A percentile compares a stretch with the other conserved stretches of the same genome.
Evolutionary conservation across 2,888 invertebrate genomes (phyloP).

Genomic region (Gibbula magus): DNA sequence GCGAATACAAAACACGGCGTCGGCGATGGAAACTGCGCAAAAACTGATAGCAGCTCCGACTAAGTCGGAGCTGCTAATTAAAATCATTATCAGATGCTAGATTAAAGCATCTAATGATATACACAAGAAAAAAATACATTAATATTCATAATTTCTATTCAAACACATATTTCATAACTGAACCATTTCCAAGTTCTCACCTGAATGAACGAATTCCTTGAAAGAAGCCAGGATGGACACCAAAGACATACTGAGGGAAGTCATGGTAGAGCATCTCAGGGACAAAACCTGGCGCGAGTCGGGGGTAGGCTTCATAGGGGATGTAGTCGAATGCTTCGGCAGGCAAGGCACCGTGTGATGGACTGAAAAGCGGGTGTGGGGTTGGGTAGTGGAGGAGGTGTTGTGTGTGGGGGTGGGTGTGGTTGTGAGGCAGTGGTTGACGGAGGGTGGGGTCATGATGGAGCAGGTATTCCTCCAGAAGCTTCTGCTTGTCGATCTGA

Average conservation of each 20-base stretch:
- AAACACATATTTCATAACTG: no score
- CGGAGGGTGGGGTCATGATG: conserved; percentile 31
- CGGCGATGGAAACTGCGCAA: no score
- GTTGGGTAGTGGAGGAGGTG: conserved; percentile 34
- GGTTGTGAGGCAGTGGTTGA: conserved; percentile 31
- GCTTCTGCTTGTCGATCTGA: neutral
- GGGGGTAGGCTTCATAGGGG: conserved; percentile 37
- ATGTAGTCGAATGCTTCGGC: conserved; percentile 44
- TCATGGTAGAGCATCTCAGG: conserved; percentile 30
- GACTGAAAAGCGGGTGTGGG: conserved; percentile 40
- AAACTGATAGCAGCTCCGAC: no score
- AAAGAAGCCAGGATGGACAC: conserved; percentile 31
- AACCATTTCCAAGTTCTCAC: conserved; percentile 32
- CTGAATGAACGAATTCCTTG: conserved; percentile 55
- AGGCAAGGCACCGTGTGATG: conserved; percentile 46
- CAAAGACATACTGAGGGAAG: conserved; percentile 24
- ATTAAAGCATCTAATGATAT: no score
- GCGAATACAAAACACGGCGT: no score
- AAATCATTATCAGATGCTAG: no score
- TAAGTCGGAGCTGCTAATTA: no score
- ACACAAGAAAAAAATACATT: no score
- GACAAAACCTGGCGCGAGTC: conserved; percentile 31
- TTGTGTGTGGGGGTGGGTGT: conserved; percentile 28
- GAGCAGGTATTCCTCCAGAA: neutral
- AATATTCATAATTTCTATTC: no score